A percentile compares a stretch with the other conserved stretches of the same genome.
Evolutionary conservation across 2,797 vertebrate genomes (phyloP).

Genomic region (Sebastes minor): DNA sequence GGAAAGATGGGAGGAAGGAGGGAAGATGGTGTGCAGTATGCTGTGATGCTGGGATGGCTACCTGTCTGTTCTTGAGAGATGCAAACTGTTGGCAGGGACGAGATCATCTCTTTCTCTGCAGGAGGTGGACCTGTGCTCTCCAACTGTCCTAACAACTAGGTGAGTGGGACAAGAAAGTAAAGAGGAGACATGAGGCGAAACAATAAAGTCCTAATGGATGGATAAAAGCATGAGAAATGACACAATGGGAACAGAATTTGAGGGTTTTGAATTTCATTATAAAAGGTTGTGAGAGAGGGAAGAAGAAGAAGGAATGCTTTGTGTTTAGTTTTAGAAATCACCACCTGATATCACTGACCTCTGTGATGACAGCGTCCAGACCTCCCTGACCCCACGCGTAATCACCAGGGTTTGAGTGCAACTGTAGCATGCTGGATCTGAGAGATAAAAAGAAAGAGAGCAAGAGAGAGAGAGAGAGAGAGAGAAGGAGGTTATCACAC

Average conservation of each 20-base stretch:
- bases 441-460: not conserved
- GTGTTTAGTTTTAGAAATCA: not conserved
- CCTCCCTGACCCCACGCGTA: slow-evolving; percentile 96
- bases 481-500: not conserved
- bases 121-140: slow-evolving; percentile 90
- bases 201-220: not conserved
- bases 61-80: slow-evolving; percentile 90
- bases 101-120: slow-evolving; percentile 91
- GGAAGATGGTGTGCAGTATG: not conserved
- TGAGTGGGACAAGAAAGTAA: not conserved
- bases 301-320: not conserved
- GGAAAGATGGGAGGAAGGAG: not conserved
- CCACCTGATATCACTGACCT: slow-evolving; percentile 82
- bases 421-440: slow-evolving; percentile 90
- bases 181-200: not conserved
- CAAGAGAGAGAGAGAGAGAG: not conserved
- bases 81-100: slow-evolving; percentile 89
- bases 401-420: slow-evolving; percentile 92
- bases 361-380: slow-evolving; percentile 91
- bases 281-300: not conserved
- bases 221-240: not conserved
- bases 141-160: slow-evolving; percentile 89
- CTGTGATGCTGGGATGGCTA: slow-evolving; percentile 31
- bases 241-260: not conserved
- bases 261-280: not conserved